A percentile compares a stretch with the other conserved stretches of the same genome.
These are phyloP conservation scores for Peromyscus eremicus DNA, from an alignment of 2,797 vertebrate genomes.

Conservation along the genomic window DNA sequence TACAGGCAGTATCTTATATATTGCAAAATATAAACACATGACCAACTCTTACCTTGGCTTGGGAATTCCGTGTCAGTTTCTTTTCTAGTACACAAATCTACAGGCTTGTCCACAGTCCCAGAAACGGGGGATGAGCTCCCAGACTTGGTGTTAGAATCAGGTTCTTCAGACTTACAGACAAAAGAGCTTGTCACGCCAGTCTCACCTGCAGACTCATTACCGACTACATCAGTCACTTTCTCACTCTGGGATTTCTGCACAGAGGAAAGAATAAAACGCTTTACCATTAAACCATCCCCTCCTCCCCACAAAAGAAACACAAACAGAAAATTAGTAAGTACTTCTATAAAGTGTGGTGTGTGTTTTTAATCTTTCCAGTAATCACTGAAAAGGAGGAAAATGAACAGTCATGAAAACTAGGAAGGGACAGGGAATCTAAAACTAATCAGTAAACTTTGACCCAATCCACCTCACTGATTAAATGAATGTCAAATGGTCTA, in stretches of 20 bases:
- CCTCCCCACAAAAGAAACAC: background rate
- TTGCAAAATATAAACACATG: background rate
- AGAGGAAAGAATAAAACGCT: constrained; percentile 43
- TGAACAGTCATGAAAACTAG: background rate
- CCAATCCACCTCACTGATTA: background rate
- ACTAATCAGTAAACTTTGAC: background rate
- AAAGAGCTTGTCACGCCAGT: constrained; percentile 47
- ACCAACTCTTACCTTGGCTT: constrained; percentile 86
- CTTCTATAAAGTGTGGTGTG: background rate
- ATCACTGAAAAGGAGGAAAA: background rate
- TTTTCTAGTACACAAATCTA: constrained; percentile 95
- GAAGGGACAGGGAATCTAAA: background rate
- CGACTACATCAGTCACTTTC: constrained; percentile 74
- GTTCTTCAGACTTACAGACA: constrained; percentile 76
- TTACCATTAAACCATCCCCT: background rate
- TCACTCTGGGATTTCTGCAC: constrained; percentile 76
- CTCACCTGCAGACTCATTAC: constrained; percentile 66
- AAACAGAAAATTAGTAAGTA: background rate
- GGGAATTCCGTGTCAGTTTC: constrained; percentile 86
- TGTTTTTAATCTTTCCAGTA: background rate
- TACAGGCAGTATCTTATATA: background rate
- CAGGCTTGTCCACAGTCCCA: constrained; percentile 88
- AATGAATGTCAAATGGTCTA: background rate
- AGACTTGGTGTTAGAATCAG: constrained; percentile 77
- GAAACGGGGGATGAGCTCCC: constrained; percentile 60